These are phyloP conservation scores for Ceyx melanurus DNA, from an alignment of 2,113 vertebrate genomes.

Conservation along the genomic window DNA sequence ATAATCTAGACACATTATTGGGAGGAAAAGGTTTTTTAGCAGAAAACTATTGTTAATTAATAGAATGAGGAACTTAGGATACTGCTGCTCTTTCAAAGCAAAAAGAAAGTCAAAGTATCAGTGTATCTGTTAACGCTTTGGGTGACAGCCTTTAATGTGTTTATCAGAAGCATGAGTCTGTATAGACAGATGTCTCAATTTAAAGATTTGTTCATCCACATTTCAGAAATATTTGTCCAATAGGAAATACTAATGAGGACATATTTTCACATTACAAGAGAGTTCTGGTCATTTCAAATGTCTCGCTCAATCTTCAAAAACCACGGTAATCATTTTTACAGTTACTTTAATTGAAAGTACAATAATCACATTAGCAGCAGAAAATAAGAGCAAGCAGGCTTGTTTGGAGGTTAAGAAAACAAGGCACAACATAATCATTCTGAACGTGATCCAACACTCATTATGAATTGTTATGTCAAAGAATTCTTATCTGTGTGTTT, in stretches of 20 bases:
- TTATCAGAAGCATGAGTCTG: not conserved
- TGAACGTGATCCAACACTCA: conserved; percentile 25
- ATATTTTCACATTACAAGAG: not conserved
- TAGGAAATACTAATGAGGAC: not conserved
- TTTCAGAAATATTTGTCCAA: not conserved
- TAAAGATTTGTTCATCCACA: not conserved
- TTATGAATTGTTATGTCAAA: conserved; percentile 26
- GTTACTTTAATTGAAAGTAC: conserved; percentile 44
- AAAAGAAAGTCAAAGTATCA: not conserved
- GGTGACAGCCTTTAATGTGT: not conserved
- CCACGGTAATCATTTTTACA: not conserved
- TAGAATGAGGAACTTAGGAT: not conserved
- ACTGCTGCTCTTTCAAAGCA: not conserved
- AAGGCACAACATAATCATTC: not conserved
- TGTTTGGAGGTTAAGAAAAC: conserved; percentile 4
- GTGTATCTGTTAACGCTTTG: not conserved
- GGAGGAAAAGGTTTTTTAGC: not conserved
- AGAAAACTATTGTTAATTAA: not conserved
- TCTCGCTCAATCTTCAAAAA: conserved; percentile 4
- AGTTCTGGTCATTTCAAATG: not conserved
- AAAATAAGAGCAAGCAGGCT: conserved; percentile 35
- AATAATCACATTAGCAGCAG: conserved; percentile 53
- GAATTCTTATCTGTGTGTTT: conserved; percentile 47
- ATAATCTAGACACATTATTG: not conserved
- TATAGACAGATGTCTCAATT: not conserved